A percentile compares a stretch with the other conserved stretches of the same genome.
Evolutionary conservation across 1,140 invertebrate genomes (phyloP).

Genomic region (Drosophila orosa): DNA sequence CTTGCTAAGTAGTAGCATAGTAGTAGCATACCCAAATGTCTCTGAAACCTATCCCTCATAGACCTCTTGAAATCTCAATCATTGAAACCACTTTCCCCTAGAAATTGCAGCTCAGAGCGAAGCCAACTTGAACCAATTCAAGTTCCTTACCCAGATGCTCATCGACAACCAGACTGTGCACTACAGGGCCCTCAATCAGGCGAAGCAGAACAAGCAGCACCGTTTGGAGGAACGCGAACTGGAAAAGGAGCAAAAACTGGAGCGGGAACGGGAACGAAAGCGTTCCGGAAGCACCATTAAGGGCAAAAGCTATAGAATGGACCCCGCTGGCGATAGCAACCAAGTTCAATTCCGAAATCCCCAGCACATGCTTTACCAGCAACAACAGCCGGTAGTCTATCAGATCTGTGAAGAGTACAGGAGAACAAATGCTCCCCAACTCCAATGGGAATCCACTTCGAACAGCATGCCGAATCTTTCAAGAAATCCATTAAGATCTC

Average conservation of each 20-base stretch:
- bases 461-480: slow-evolving; percentile 57
- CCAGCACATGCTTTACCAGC: slow-evolving; percentile 56
- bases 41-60: no score
- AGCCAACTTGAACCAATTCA: slow-evolving; percentile 66
- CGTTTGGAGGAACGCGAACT: slow-evolving; percentile 2
- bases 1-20: no score
- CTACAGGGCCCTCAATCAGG: slow-evolving; percentile 37
- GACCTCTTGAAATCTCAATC: background rate
- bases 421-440: background rate
- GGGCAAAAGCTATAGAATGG: slow-evolving; percentile 6
- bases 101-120: slow-evolving; percentile 59
- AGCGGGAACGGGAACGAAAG: slow-evolving; percentile 14
- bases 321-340: background rate
- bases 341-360: background rate
- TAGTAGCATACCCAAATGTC: no score
- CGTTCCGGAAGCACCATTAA: background rate
- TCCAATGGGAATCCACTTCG: slow-evolving; percentile 5
- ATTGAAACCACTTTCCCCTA: slow-evolving; percentile 3
- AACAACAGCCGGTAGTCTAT: slow-evolving; percentile 36
- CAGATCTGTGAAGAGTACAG: slow-evolving; percentile 4
- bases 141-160: slow-evolving; percentile 68
- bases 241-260: background rate
- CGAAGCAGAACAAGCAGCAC: slow-evolving; percentile 3
- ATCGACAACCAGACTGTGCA: slow-evolving; percentile 66
- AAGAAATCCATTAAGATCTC: background rate